A percentile compares a stretch with the other conserved stretches of the same genome.
Conservation (phyloP, 2,113 vertebrate species). For the Cnemophilus loriae region DNA sequence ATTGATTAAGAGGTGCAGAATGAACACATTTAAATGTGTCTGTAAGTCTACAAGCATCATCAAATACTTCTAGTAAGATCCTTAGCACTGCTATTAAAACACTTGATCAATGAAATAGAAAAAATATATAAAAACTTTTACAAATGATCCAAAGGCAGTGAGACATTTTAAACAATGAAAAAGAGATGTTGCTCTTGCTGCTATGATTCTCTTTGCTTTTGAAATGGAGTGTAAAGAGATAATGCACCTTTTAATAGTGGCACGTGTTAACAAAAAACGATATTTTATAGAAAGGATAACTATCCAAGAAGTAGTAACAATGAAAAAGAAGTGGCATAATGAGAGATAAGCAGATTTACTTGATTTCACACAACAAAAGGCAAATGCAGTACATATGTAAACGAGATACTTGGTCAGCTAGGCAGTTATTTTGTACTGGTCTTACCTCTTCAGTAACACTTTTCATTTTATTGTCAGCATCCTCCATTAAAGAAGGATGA, state of each 20-base stretch:
- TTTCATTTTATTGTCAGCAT: neutral
- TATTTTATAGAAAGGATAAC: neutral
- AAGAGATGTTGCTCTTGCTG: neutral
- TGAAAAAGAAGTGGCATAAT: neutral
- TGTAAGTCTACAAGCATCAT: neutral
- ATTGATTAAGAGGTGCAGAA: neutral
- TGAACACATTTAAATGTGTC: neutral
- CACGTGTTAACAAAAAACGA: neutral
- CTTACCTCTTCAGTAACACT: neutral
- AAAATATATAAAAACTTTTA: neutral
- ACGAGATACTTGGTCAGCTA: neutral
- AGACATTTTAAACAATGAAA: neutral
- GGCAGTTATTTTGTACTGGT: neutral
- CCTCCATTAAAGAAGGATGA: neutral
- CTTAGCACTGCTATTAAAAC: neutral
- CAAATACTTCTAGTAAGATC: neutral
- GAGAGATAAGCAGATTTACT: neutral
- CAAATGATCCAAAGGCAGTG: neutral
- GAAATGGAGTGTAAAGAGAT: neutral
- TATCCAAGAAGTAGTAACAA: neutral
- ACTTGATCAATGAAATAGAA: neutral
- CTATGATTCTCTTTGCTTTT: neutral
- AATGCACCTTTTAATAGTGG: neutral
- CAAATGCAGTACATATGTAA: neutral
- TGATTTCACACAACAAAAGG: neutral